phyloP scores from a whole-genome alignment of 2,113 vertebrate species.

The Catagonus wagneri region DNA sequence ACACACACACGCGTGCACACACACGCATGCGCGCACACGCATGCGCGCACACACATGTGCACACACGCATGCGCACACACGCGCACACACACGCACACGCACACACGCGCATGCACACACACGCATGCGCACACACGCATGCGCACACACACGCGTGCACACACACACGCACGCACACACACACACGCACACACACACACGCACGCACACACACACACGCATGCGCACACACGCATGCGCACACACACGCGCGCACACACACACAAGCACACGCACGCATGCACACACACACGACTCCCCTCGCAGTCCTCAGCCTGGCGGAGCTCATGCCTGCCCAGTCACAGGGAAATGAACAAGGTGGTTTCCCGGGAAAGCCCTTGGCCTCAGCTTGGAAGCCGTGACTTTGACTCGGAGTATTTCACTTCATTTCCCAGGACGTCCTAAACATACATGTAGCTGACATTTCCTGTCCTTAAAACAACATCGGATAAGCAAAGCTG shows the following conservation, averaged over 20 bases:
- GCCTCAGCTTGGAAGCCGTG: background rate
- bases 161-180: background rate
- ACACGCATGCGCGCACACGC: too few species aligned
- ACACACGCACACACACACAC: background rate
- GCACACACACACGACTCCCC: too few species aligned
- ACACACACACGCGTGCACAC: background rate
- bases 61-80: background rate
- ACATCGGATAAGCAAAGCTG: conserved; percentile 39
- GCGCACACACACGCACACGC: background rate
- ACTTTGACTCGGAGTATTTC: background rate
- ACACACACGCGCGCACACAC: background rate
- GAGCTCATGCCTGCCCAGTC: background rate
- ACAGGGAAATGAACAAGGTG: background rate
- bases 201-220: background rate
- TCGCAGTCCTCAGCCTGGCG: background rate
- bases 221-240: background rate
- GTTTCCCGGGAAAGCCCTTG: conserved; percentile 37
- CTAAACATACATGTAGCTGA: background rate
- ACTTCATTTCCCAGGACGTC: conserved; percentile 46
- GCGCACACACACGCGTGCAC: background rate
- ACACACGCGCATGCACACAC: too few species aligned
- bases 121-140: background rate
- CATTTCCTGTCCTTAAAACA: conserved; percentile 56
- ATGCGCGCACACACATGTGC: too few species aligned
- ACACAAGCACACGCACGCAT: background rate